phyloP scores from a whole-genome alignment of 1,140 invertebrate genomes.

The Telenomus remus region DNA sequence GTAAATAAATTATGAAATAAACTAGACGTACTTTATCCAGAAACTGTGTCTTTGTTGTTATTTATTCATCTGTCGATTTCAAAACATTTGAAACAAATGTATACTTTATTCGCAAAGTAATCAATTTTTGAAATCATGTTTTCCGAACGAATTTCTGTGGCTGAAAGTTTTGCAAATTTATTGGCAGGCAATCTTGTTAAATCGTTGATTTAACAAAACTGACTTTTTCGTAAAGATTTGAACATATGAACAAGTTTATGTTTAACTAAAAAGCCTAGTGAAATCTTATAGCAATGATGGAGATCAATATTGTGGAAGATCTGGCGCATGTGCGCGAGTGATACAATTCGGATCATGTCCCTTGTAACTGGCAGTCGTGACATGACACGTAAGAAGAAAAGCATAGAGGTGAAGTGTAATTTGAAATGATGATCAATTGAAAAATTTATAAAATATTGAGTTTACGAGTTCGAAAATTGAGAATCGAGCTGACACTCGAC shows the following conservation, averaged over 20 bases:
- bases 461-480: neutral
- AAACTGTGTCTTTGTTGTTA: constrained; percentile 21
- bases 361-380: constrained; percentile 35
- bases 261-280: constrained; percentile 7
- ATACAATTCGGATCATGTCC: constrained; percentile 19
- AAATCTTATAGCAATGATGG: constrained; percentile 25
- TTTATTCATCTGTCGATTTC: neutral
- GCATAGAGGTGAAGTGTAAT: constrained; percentile 2
- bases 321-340: constrained; percentile 50
- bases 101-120: too few relatives aligned
- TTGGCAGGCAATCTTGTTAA: too few relatives aligned
- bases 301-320: constrained; percentile 53
- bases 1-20: constrained; percentile 76
- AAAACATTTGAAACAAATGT: too few relatives aligned
- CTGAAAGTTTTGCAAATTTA: too few relatives aligned
- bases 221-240: too few relatives aligned
- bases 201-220: too few relatives aligned
- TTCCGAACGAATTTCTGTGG: too few relatives aligned
- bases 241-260: neutral
- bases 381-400: constrained; percentile 9
- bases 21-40: constrained; percentile 76
- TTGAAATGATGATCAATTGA: constrained; percentile 2
- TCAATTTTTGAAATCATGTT: too few relatives aligned
- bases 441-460: neutral
- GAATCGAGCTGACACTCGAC: neutral